These are phyloP conservation scores for Teinopalpus imperialis DNA, from an alignment of 2,888 invertebrate species.

Conservation along the genomic window DNA sequence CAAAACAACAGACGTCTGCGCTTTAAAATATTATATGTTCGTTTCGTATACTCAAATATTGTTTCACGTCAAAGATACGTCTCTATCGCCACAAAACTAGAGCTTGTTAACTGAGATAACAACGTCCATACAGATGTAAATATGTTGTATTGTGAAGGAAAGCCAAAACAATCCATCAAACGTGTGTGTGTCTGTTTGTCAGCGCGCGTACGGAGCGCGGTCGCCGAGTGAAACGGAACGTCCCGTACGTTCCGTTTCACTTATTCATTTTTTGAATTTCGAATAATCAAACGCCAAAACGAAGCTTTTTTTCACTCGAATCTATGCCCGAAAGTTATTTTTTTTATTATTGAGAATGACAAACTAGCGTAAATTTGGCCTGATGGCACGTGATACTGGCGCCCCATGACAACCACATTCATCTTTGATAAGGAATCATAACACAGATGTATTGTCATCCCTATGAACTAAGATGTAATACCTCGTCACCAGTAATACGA, in stretches of 20 bases:
- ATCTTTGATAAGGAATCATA: too few species aligned
- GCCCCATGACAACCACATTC: too few species aligned
- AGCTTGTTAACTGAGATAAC: conserved; percentile 1
- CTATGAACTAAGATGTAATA: too few species aligned
- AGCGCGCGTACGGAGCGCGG: conserved; percentile 22
- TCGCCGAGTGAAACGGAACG: conserved; percentile 25
- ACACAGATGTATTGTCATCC: too few species aligned
- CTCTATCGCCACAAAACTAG: background rate
- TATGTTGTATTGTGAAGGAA: conserved; percentile 32
- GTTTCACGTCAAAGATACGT: background rate
- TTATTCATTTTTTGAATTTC: too few species aligned
- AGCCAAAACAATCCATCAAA: conserved; percentile 46
- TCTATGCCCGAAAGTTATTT: too few species aligned
- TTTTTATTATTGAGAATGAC: too few species aligned
- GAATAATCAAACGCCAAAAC: conserved; percentile 1
- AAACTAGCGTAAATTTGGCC: too few species aligned
- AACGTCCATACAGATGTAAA: conserved; percentile 8
- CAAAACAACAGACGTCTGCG: background rate
- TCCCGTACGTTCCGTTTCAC: background rate
- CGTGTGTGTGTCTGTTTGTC: conserved; percentile 37
- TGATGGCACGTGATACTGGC: too few species aligned
- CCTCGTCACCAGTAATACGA: too few species aligned
- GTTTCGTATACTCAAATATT: conserved; percentile 4
- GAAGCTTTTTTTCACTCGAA: conserved; percentile 10
- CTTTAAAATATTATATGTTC: conserved; percentile 4